A percentile compares a stretch with the other conserved stretches of the same genome.
These are phyloP conservation scores for Drosophila simulans DNA, from an alignment of 1,140 invertebrate genomes.

Conservation along the genomic window DNA sequence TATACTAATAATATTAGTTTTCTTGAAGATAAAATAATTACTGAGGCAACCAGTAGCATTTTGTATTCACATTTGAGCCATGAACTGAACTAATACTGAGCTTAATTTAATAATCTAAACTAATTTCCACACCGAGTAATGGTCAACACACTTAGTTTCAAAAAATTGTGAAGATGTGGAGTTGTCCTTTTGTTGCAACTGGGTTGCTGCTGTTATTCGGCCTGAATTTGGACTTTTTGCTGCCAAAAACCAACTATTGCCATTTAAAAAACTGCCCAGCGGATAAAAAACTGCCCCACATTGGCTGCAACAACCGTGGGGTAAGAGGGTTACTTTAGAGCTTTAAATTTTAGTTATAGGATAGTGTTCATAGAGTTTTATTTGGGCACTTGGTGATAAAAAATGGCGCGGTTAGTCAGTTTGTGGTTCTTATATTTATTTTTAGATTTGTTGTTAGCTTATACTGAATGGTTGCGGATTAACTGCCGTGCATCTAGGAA, in stretches of 20 bases:
- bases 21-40: too few relatives aligned
- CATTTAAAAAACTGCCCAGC: conserved; percentile 1
- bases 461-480: too few relatives aligned
- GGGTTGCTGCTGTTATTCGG: conserved; percentile 1
- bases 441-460: too few relatives aligned
- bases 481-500: too few relatives aligned
- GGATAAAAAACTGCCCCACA: not conserved
- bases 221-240: not conserved
- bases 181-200: not conserved
- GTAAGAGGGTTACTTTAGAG: not conserved
- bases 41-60: too few relatives aligned
- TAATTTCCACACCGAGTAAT: not conserved
- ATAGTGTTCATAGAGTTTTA: not conserved
- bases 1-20: too few relatives aligned
- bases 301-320: conserved; percentile 3
- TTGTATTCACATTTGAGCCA: too few relatives aligned
- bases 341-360: too few relatives aligned
- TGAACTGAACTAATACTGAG: too few relatives aligned
- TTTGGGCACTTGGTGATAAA: too few relatives aligned
- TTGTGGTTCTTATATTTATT: too few relatives aligned
- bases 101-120: not conserved
- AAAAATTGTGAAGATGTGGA: not conserved
- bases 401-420: too few relatives aligned
- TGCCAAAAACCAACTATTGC: not conserved
- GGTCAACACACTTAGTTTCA: not conserved